A percentile compares a stretch with the other conserved stretches of the same genome.
phyloP scores from a whole-genome alignment of 2,113 vertebrate genomes.

The Mungos mungo region DNA sequence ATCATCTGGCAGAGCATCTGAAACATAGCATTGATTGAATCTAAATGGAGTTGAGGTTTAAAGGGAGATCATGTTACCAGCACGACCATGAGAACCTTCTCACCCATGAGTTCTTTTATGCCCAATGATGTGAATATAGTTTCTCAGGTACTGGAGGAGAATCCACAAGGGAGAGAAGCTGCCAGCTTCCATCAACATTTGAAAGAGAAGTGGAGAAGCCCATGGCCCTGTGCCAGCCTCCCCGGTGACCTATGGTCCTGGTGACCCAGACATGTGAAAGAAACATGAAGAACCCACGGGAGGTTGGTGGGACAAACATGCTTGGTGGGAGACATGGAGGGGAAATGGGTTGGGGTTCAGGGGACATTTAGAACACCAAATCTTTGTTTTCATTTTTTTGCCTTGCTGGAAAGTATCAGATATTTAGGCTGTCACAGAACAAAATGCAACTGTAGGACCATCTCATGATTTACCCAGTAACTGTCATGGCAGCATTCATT shows the following conservation, averaged over 20 bases:
- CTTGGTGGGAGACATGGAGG: neutral
- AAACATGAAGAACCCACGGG: neutral
- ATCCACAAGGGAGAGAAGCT: neutral
- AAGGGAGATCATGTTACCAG: neutral
- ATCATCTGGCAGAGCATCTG: neutral
- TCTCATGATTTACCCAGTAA: neutral
- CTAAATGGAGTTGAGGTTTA: neutral
- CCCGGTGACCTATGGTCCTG: neutral
- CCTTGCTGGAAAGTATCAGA: neutral
- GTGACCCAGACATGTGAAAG: accelerated
- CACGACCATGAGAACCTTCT: neutral
- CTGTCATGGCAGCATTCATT: neutral
- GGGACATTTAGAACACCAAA: neutral
- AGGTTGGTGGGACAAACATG: neutral
- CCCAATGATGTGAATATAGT: neutral
- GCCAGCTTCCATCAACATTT: neutral
- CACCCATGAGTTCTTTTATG: accelerated
- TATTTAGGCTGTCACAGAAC: neutral
- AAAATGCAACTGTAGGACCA: neutral
- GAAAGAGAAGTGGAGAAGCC: neutral
- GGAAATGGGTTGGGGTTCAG: neutral
- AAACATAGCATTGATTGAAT: neutral
- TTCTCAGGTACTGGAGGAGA: neutral
- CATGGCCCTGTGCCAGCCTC: accelerated
- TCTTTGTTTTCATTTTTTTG: neutral